These are phyloP conservation scores for Lutjanus argentimaculatus DNA, from an alignment of 2,797 vertebrate genomes.

Conservation along the genomic window DNA sequence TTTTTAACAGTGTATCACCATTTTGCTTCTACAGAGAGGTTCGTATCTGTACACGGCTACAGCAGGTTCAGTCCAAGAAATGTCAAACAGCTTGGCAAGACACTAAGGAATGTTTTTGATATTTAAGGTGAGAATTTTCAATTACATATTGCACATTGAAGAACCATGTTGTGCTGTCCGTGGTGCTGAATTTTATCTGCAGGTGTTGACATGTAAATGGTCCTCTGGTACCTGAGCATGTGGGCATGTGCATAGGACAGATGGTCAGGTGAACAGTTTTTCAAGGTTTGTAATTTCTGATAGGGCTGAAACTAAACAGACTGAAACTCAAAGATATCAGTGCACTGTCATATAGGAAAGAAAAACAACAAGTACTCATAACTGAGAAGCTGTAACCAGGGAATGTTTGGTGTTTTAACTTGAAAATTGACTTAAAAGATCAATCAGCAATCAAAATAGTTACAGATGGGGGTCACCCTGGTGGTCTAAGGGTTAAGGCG, in stretches of 20 bases:
- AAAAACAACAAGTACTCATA: neutral
- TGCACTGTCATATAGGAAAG: neutral
- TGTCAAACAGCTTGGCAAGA: neutral
- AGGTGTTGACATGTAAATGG: constrained; percentile 38
- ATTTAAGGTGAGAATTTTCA: constrained; percentile 5
- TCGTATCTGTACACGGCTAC: neutral
- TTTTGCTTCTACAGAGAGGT: neutral
- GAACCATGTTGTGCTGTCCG: constrained; percentile 71
- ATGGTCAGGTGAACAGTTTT: neutral
- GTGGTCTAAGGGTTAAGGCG: neutral
- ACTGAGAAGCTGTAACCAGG: neutral
- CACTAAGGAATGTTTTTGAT: neutral
- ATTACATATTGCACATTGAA: constrained; percentile 20
- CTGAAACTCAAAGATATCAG: neutral
- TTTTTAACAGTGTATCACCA: neutral
- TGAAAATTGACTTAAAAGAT: neutral
- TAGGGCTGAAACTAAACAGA: neutral
- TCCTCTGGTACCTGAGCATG: constrained; percentile 17
- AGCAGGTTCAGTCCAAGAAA: neutral
- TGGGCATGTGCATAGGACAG: neutral
- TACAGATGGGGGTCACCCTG: neutral
- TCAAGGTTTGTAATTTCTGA: neutral
- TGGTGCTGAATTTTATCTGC: constrained; percentile 75
- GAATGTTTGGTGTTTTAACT: neutral
- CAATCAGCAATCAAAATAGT: neutral